Evolutionary conservation across 2,888 invertebrate genomes (phyloP), one percentile per base, ranked within the genome.

Genomic region (Litoditis marina): DNA sequence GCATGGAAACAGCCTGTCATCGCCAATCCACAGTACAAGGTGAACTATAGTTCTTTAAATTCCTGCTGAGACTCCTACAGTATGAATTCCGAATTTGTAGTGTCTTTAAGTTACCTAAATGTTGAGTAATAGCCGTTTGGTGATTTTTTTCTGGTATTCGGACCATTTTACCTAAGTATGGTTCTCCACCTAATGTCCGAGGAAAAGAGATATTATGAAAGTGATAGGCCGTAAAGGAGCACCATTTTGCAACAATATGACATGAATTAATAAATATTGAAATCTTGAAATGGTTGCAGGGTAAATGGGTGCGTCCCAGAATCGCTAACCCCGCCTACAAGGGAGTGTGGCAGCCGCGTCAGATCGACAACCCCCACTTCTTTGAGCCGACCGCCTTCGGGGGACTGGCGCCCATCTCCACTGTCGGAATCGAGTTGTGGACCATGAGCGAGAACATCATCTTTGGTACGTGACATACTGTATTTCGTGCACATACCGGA

Each of bases 401-500:
- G 11, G 77, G 78, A 55, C 67, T 81, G 16, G 65, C 66, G 25
- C 71, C 78, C 28, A 71, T 81, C 32, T 61, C 73, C 2, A 94
- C 95, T 25, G 87, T 98, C 60, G 98, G 96, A 22, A 89, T 98
- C 84, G 98, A 98, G 85, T 86, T 98, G 69, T 98, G 98, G 98
- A 94, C 96, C 5, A 96, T 98, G 93, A 92, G 93, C 0, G 90
- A 91, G 67, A 88, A 89, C 79, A 91, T 98, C 77, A 86, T 93
- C 63, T 98, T 98, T 85, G 98, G 98, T 86, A 60, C 62, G 46
- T n/a, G 25, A 47, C 2, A 32, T 44, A n/a, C n/a, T n/a, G n/a
- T n/a, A n/a, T n/a, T n/a, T n/a, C n/a, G n/a, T n/a, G n/a, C n/a
- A n/a, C n/a, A n/a, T n/a, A n/a, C n/a, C n/a, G n/a, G n/a, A n/a